Percentiles rank a stretch among this genome's conserved stretches.
Conservation (phyloP, 2,113 vertebrate genomes). For the Probosciger aterrimus region DNA sequence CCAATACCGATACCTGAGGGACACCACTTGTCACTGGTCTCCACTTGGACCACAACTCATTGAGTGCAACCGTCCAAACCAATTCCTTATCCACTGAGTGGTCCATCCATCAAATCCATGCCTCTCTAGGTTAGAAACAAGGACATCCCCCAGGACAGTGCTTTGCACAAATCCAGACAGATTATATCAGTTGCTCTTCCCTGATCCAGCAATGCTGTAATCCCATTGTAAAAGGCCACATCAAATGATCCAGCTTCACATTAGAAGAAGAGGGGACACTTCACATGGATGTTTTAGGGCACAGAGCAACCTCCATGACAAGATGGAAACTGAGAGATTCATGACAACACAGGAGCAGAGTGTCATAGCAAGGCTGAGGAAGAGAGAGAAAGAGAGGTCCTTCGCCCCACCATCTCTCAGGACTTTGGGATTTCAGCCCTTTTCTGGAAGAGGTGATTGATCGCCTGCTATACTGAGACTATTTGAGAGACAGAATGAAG, state of each 20-base stretch:
- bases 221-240: too few relatives aligned
- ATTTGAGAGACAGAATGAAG: not conserved
- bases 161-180: too few relatives aligned
- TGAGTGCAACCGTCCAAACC: too few relatives aligned
- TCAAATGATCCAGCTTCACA: not conserved
- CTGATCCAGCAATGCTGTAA: too few relatives aligned
- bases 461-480: not conserved
- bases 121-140: too few relatives aligned
- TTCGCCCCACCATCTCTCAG: not conserved
- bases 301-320: not conserved
- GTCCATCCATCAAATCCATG: too few relatives aligned
- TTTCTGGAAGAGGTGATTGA: not conserved
- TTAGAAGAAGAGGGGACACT: not conserved
- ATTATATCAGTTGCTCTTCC: too few relatives aligned
- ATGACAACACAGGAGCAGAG: not conserved
- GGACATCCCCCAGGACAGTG: too few relatives aligned
- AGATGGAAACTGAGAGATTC: not conserved
- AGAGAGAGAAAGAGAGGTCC: not conserved
- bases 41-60: too few relatives aligned
- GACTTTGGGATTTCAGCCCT: not conserved
- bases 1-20: too few relatives aligned
- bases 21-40: too few relatives aligned
- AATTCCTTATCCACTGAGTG: too few relatives aligned
- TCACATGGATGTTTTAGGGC: not conserved
- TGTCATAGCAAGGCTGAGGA: not conserved